These are phyloP conservation scores for Cheilosia grossa DNA, from an alignment of 2,888 invertebrate genomes.

Conservation along the genomic window DNA sequence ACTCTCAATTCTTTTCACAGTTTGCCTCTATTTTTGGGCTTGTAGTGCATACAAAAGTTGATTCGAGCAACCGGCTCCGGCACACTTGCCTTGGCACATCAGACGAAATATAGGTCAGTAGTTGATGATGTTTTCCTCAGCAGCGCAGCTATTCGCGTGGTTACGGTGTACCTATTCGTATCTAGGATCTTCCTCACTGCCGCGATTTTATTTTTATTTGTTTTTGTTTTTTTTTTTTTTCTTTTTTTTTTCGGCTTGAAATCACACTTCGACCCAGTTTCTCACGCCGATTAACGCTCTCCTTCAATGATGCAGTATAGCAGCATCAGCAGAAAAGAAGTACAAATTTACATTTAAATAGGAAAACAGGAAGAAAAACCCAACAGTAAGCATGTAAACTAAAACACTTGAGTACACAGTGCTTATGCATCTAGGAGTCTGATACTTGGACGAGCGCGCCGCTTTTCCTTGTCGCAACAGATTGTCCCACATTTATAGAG, in stretches of 20 bases:
- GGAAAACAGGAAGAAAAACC: constrained; percentile 8
- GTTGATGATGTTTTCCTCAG: constrained; percentile 60
- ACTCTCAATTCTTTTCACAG: constrained; percentile 61
- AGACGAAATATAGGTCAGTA: constrained; percentile 63
- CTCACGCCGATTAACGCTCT: constrained; percentile 69
- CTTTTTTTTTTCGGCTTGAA: constrained; percentile 42
- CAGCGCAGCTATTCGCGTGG: constrained; percentile 24
- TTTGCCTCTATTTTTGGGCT: constrained; percentile 56
- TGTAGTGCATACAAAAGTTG: constrained; percentile 44
- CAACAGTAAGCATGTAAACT: constrained; percentile 66
- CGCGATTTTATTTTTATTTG: constrained; percentile 36
- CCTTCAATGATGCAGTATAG: constrained; percentile 36
- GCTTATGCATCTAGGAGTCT: constrained; percentile 68
- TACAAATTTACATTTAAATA: constrained; percentile 26
- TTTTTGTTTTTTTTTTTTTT: constrained; percentile 6
- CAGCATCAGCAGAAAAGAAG: constrained; percentile 33
- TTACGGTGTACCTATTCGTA: constrained; percentile 8
- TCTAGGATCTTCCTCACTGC: constrained; percentile 51
- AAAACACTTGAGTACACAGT: constrained; percentile 53
- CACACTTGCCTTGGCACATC: constrained; percentile 29
- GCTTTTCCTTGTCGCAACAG: constrained; percentile 61
- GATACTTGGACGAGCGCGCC: constrained; percentile 43
- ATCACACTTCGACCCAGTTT: constrained; percentile 73
- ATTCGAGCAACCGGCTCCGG: constrained; percentile 59
- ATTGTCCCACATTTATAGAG: constrained; percentile 56